Evolutionary conservation across 2,888 invertebrate species (phyloP), one percentile per base, ranked within the genome.

Genomic region (Ferdinandea cuprea): DNA sequence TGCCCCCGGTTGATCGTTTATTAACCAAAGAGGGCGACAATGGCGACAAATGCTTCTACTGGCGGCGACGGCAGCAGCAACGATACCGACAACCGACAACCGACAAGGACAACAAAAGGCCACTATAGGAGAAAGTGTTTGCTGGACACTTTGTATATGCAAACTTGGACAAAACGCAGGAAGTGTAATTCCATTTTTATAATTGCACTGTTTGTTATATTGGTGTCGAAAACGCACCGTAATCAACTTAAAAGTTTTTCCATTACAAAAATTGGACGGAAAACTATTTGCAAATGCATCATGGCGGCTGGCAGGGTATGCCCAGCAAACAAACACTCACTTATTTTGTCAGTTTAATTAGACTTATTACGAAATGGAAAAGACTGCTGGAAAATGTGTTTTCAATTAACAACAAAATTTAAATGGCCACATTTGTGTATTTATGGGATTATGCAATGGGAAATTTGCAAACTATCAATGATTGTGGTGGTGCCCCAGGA

Each of bases 191-290:
- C 65, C 84, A 84, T 79, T 84, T 79, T 74, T 73, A 78, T 84
- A 84, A 84, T 79, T 79, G 84, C 71, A 32, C 59, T 69, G 63
- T 73, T 79, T 83, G 72, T 72, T 73, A 48, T 48, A 56, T 66
- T 48, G 52, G 42, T 63, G 68, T 68, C 30, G 68, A 58, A 83
- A 83, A 79, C 73, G 78, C 73, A 84, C 73, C 9, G 79, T 84
- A 84, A 84, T 84, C 73, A 84, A 79, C 65, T 84, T 84, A 84
- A 84, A 79, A 84, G 84, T 84, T 84, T 84, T 84, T 79, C 84
- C 84, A 84, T 84, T 84, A 84, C 52, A 65, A 73, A 83, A 78
- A 83, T 77, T 83, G 72, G 61, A 66, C 48, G 35, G n/a, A 58
- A 59, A 58, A 54, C 35, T 52, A 25, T 65, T 44, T 21, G 13